Evolutionary conservation across 2,113 vertebrate genomes (phyloP), one percentile per base, ranked within the genome.

Genomic region (Oncorhynchus nerka): DNA sequence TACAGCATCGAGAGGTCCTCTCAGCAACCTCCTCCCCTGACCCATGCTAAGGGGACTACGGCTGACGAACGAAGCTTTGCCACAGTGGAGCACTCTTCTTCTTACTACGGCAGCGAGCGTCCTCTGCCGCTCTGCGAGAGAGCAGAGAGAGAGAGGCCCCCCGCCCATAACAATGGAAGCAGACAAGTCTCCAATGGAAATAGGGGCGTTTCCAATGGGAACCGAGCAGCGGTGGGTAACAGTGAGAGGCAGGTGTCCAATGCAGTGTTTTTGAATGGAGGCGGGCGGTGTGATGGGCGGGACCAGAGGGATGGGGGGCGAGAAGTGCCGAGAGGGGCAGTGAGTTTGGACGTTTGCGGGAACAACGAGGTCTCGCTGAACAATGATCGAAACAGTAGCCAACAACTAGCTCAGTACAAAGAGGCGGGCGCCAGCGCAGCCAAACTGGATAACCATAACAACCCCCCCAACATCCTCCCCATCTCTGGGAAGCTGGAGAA

Each of bases 401-500:
- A 92, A 85, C 93, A 92, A 0, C 86, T 86, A 12, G 90, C 94
- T 12, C 95, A 94, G 19, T 95, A 95, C 86, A 91, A 94, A 34
- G 95, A 96, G 68, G 68, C 9, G 30, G 68, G 68, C 0, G 30
- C 67, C 75, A 93, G 94, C 64, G 70, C 67, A 26, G 71, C 81
- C 73, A 85, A 81, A 77, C 61, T 77, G 5, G 77, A 86, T 67
- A 84, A 83, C 70, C 79, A 85, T 8, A 70, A 70, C 71, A 80
- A 95, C 82, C 94, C 94, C 79, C 94, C 95, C 71, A 96, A 96
- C 91, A 94, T 95, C 83, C 78, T 94, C 87, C 94, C 94, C 2
- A 86, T 94, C 79, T 96, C 95, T 30, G 95, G 94, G 82, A 96
- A 96, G 51, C 90, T 95, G 84, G 95, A 96, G 73, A 94, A 95